Conservation (phyloP, 2,888 invertebrate species). For the Cryptus viduatorius region DNA sequence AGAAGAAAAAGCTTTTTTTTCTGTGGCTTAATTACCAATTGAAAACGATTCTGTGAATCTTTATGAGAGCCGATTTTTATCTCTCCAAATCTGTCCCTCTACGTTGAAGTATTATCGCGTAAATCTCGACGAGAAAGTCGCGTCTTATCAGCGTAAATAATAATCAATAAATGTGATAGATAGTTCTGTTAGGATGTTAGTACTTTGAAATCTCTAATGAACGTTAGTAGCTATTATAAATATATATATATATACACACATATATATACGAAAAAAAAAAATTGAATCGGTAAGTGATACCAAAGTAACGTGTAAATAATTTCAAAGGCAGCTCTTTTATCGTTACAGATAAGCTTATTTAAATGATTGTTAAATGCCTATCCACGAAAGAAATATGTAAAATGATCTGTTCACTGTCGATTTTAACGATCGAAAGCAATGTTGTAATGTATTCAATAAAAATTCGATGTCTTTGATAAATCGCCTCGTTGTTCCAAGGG, state of each 20-base stretch:
- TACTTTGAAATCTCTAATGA: conserved; percentile 78
- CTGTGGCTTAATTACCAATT: conserved; percentile 2
- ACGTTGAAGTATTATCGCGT: conserved; percentile 28
- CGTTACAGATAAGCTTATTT: conserved; percentile 75
- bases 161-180: conserved; percentile 82
- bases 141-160: conserved; percentile 60
- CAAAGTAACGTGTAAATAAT: conserved; percentile 74
- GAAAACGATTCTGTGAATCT: conserved; percentile 21
- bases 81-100: conserved; percentile 30
- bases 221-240: conserved; percentile 66
- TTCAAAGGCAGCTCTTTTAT: conserved; percentile 78
- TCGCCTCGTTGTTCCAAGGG: neutral
- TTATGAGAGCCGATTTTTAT: conserved; percentile 22
- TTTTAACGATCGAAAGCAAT: conserved; percentile 74
- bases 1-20: neutral
- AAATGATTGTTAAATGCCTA: conserved; percentile 78
- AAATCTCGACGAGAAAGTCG: conserved; percentile 39
- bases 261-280: conserved; percentile 67
- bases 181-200: conserved; percentile 79
- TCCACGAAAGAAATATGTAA: conserved; percentile 73
- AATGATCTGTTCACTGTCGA: conserved; percentile 75
- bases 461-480: conserved; percentile 79
- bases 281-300: conserved; percentile 77
- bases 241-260: conserved; percentile 47
- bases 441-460: conserved; percentile 80